phyloP scores from a whole-genome alignment of 2,888 invertebrate genomes.

The Drosophila subquinaria region DNA sequence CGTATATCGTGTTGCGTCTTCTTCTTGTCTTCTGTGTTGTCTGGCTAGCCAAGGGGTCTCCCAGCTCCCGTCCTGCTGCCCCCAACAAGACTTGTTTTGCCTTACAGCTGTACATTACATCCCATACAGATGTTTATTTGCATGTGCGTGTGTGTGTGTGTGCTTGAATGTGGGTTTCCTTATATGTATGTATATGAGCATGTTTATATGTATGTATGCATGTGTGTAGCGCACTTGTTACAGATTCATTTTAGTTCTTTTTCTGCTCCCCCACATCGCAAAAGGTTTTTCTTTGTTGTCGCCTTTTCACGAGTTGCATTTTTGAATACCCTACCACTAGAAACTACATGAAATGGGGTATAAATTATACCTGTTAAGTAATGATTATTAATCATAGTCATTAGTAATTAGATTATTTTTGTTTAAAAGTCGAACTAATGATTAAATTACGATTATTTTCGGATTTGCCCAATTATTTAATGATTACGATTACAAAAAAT shows the following conservation, averaged over 20 bases:
- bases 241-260: conserved; percentile 58
- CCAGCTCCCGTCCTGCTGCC: conserved; percentile 7
- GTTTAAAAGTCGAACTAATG: too few relatives aligned
- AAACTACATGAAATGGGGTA: not conserved
- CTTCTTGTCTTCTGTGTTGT: conserved; percentile 51
- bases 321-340: conserved; percentile 27
- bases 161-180: conserved; percentile 13
- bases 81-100: conserved; percentile 49
- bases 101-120: conserved; percentile 37
- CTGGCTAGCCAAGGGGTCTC: conserved; percentile 41
- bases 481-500: too few relatives aligned
- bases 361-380: not conserved
- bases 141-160: conserved; percentile 16
- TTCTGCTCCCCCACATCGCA: conserved; percentile 46
- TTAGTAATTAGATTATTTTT: too few relatives aligned
- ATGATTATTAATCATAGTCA: too few relatives aligned
- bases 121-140: conserved; percentile 21
- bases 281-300: conserved; percentile 53
- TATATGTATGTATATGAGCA: conserved; percentile 2
- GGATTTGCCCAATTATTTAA: too few relatives aligned
- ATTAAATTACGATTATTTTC: too few relatives aligned
- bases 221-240: conserved; percentile 65
- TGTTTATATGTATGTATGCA: not conserved
- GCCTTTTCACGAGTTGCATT: conserved; percentile 24
- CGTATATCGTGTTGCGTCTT: conserved; percentile 35